A percentile compares a stretch with the other conserved stretches of the same genome.
These are phyloP conservation scores for Chelonus insularis DNA, from an alignment of 1,140 invertebrate species.

Conservation along the genomic window DNA sequence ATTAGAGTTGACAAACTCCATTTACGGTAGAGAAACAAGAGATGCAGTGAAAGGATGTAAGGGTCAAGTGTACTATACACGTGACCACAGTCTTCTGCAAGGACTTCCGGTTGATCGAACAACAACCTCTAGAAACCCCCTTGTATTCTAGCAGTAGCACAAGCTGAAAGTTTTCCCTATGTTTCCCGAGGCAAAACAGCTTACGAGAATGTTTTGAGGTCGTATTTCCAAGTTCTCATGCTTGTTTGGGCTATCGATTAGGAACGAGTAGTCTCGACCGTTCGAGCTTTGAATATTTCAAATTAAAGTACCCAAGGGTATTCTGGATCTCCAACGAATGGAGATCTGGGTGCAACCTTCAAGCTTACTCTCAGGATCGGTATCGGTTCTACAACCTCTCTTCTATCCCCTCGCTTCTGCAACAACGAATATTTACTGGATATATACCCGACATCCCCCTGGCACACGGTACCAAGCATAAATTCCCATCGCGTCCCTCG, in stretches of 20 bases:
- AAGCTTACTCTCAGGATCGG: conserved; percentile 1
- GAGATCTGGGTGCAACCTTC: not conserved
- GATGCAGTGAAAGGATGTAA: not conserved
- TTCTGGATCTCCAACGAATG: conserved; percentile 8
- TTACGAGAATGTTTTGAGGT: conserved; percentile 17
- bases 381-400: conserved; percentile 6
- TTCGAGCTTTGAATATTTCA: conserved; percentile 20
- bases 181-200: conserved; percentile 14
- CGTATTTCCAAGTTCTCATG: conserved; percentile 6
- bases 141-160: not conserved
- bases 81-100: not conserved
- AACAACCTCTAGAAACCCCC: conserved; percentile 1
- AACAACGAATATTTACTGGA: conserved; percentile 28
- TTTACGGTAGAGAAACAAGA: conserved; percentile 28
- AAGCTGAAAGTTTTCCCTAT: conserved; percentile 11
- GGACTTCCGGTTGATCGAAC: conserved; percentile 32
- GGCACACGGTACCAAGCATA: conserved; percentile 43
- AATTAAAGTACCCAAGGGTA: conserved; percentile 20
- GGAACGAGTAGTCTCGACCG: not conserved
- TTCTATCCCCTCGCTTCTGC: not conserved
- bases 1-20: conserved; percentile 54
- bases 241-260: conserved; percentile 15
- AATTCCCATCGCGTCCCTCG: conserved; percentile 48
- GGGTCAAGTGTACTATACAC: not conserved
- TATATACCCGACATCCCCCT: conserved; percentile 30